Percentiles rank a stretch among this genome's conserved stretches.
These are phyloP conservation scores for Zygothrica quintamaculata DNA, from an alignment of 2,888 invertebrate genomes.

Conservation along the genomic window DNA sequence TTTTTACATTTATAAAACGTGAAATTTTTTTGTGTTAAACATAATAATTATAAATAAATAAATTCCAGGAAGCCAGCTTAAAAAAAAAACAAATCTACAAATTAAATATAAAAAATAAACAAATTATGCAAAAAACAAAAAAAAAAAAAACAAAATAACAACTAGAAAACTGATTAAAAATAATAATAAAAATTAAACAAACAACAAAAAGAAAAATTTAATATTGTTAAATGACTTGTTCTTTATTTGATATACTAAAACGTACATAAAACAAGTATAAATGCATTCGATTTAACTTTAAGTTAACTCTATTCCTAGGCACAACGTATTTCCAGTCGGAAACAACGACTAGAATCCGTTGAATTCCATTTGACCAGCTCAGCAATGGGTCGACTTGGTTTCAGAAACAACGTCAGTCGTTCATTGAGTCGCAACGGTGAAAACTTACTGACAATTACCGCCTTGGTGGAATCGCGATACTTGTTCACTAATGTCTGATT, in stretches of 20 bases:
- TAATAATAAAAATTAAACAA: conserved; percentile 50
- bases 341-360: conserved; percentile 82
- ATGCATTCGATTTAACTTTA: too few relatives aligned
- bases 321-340: conserved; percentile 82
- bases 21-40: conserved; percentile 69
- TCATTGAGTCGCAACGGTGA: conserved; percentile 82
- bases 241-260: conserved; percentile 71
- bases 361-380: conserved; percentile 82
- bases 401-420: conserved; percentile 80
- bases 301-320: conserved; percentile 52
- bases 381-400: conserved; percentile 84
- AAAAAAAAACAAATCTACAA: conserved; percentile 35
- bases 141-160: too few relatives aligned
- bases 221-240: conserved; percentile 31
- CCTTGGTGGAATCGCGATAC: conserved; percentile 82
- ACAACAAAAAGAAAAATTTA: conserved; percentile 35
- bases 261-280: conserved; percentile 57
- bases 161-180: conserved; percentile 61
- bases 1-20: conserved; percentile 76
- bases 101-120: conserved; percentile 1
- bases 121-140: conserved; percentile 32
- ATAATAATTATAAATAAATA: too few relatives aligned
- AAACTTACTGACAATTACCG: conserved; percentile 82
- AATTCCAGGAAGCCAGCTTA: conserved; percentile 59
- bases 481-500: conserved; percentile 67